Evolutionary conservation across 2,113 vertebrate genomes (phyloP).

Genomic region (Butorides virescens): DNA sequence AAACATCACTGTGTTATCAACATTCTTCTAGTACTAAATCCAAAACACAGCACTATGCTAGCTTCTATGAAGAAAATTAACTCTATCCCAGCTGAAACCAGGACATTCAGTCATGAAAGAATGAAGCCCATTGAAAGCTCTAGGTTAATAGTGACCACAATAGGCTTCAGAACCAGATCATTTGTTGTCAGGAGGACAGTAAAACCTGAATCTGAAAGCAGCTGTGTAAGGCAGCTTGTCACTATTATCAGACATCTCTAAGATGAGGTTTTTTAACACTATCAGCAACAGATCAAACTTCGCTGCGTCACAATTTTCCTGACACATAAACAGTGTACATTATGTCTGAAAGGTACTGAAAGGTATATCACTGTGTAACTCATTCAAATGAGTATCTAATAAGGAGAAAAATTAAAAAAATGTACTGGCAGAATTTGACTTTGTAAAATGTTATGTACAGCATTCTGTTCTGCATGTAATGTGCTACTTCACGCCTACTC

Average conservation of each 20-base stretch:
- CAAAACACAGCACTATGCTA: too few species aligned
- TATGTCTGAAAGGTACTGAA: not conserved
- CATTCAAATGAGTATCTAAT: not conserved
- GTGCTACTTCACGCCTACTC: conserved; percentile 26
- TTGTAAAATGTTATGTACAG: not conserved
- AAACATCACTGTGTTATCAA: too few species aligned
- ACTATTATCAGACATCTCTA: not conserved
- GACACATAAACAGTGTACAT: not conserved
- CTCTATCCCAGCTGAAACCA: too few species aligned
- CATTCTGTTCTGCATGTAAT: conserved; percentile 46
- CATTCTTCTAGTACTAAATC: too few species aligned
- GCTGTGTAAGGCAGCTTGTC: not conserved
- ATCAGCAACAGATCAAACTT: not conserved
- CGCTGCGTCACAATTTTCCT: not conserved
- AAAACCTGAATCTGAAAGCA: not conserved
- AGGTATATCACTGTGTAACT: not conserved
- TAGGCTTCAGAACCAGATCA: not conserved
- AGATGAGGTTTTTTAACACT: not conserved
- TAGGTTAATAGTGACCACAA: not conserved
- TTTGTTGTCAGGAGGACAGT: not conserved
- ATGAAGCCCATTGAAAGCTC: not conserved
- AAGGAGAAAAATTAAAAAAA: not conserved
- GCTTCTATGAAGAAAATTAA: too few species aligned
- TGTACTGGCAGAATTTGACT: not conserved
- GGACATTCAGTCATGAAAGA: not conserved